Evolutionary conservation across 2,797 vertebrate genomes (phyloP).

Genomic region (Hephaestus fuliginosus): DNA sequence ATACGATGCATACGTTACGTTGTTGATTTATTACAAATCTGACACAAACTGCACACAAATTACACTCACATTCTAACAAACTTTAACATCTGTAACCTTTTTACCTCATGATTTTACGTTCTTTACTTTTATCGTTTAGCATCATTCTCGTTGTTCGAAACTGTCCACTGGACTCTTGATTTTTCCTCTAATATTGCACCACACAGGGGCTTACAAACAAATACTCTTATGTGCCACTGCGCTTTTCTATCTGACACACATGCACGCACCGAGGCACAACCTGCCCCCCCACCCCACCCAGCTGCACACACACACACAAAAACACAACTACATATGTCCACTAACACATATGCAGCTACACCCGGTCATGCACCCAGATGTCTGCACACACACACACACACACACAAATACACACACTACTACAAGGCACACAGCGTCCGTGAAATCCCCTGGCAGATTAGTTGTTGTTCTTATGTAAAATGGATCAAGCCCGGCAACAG

Average conservation of each 20-base stretch:
- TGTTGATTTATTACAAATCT: not conserved
- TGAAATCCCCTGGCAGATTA: conserved; percentile 80
- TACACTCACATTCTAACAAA: not conserved
- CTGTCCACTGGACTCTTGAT: not conserved
- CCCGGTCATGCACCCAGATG: conserved; percentile 56
- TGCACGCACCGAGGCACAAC: conserved; percentile 28
- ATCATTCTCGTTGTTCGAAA: not conserved
- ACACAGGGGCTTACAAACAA: conserved; percentile 47
- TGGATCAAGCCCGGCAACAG: conserved; percentile 72
- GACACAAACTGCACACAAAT: not conserved
- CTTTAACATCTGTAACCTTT: not conserved
- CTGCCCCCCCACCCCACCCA: not conserved
- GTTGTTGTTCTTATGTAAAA: conserved; percentile 83
- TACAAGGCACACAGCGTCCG: conserved; percentile 47
- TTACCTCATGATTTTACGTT: not conserved
- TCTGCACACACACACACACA: conserved; percentile 38
- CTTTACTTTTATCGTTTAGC: not conserved
- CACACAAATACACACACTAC: conserved; percentile 41
- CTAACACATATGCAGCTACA: conserved; percentile 53
- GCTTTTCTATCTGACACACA: conserved; percentile 67
- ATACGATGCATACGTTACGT: not conserved
- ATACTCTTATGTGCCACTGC: conserved; percentile 57
- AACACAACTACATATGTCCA: conserved; percentile 64
- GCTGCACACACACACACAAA: conserved; percentile 11
- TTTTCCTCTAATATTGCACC: conserved; percentile 35